phyloP scores from a whole-genome alignment of 1,140 invertebrate genomes.

The Brevipalpus yothersi region DNA sequence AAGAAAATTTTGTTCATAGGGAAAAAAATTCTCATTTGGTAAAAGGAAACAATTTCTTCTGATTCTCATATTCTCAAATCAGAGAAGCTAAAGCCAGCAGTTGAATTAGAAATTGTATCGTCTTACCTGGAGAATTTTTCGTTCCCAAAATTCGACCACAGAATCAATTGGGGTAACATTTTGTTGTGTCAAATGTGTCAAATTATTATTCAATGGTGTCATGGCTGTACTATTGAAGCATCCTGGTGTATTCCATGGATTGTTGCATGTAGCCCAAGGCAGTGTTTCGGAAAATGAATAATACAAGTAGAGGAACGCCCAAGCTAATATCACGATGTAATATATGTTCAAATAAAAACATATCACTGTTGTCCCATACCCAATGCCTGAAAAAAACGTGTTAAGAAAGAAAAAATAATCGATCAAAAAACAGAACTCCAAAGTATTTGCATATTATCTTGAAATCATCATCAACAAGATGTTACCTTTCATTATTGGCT shows the following conservation, averaged over 20 bases:
- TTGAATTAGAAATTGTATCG: background rate
- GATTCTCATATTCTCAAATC: background rate
- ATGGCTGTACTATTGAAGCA: background rate
- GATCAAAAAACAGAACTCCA: no score
- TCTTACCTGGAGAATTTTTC: conserved; percentile 18
- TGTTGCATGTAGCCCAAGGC: conserved; percentile 14
- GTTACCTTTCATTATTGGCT: conserved; percentile 41
- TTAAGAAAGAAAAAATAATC: background rate
- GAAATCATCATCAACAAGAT: background rate
- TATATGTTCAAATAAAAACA: conserved; percentile 30
- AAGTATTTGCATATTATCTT: background rate
- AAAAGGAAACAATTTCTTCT: background rate
- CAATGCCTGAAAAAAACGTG: conserved; percentile 15
- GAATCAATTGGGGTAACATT: conserved; percentile 2
- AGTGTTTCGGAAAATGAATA: conserved; percentile 17
- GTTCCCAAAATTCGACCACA: conserved; percentile 10
- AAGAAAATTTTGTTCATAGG: background rate
- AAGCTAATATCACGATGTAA: conserved; percentile 30
- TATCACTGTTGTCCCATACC: conserved; percentile 20
- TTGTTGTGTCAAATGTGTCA: background rate
- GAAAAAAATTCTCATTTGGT: background rate
- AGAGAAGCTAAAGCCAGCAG: background rate
- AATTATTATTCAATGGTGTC: background rate
- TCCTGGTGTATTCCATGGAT: conserved; percentile 12
- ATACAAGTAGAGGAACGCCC: conserved; percentile 27